Evolutionary conservation across 2,113 vertebrate species (phyloP), one percentile per base, ranked within the genome.

Genomic region (Neofelis nebulosa): DNA sequence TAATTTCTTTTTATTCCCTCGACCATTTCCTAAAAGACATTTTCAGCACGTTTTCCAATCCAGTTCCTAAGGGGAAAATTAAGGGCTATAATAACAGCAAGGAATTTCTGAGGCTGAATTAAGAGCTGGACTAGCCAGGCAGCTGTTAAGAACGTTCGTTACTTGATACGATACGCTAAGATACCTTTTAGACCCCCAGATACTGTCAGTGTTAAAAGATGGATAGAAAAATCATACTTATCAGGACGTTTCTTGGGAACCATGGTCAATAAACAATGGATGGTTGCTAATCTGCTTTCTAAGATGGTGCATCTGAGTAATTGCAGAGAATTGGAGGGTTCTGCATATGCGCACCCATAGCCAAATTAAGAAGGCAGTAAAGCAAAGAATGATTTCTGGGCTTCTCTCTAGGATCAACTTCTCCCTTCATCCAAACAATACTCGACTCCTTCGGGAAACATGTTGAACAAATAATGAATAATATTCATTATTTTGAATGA

Each of bases 341-440:
- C 18, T 73, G 3, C 25, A 0, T n/a, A 4, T 69, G 76, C 0
- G 5, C 5, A 3, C 15, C 1, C 8, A 7, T 0, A 48, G 66
- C 6, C 78, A 80, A n/a, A 3, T 3, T 63, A 16, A 27, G n/a
- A 69, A 63, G 33, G 63, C 4, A 0, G 38, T 19, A 41, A 12
- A 31, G 21, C 25, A 41, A 83, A n/a, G 12, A 92, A 5, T 50
- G 25, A 63, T 52, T 33, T 84, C 76, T 6, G 15, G n/a, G 19
- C 4, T n/a, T 0, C 13, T 0, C 7, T 61, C 12, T 45, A 33
- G 27, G 12, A 52, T 85, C 38, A 36, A 3, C 29, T 41, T 87
- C 18, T 81, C 13, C 21, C 41, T 81, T 89, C 6, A 66, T 23
- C 19, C 50, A 16, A 21, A 63, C 6, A 82, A 25, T 71, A 57